Evolutionary conservation across 2,797 vertebrate species (phyloP), one percentile per base, ranked within the genome.

Genomic region (Chrosomus eos): DNA sequence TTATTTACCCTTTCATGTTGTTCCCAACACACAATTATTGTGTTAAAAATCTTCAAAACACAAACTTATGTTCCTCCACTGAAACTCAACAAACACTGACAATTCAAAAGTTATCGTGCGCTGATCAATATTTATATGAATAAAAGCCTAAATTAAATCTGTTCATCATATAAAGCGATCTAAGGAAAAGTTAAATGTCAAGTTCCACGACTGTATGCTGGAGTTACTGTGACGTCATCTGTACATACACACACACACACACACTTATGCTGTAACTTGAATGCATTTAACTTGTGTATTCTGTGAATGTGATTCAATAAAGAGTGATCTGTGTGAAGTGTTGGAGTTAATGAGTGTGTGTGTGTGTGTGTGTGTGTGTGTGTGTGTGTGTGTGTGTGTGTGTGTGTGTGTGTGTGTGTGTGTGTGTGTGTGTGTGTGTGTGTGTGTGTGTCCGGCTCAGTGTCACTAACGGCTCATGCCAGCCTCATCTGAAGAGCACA

Each of bases 401-500:
- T 36, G 36, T 36, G 36, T 36, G 36, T 36, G 36, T 36, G 36
- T 36, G 36, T 36, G 36, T 36, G 36, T 36, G 36, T 36, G 36
- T 36, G 36, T 36, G 36, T 38, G 36, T 38, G 36, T 38, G 7
- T 38, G 38, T 40, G 38, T 9, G 36, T 36, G 36, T 6, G 36
- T 9, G 38, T 40, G 38, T 40, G 38, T 40, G 43, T 45, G 13
- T 88, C 89, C 80, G 86, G 79, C 86, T 87, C 88, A 77, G 60
- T 89, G 90, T 90, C 78, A 66, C 89, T 91, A 92, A 92, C 88
- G 84, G 92, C 91, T 85, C 83, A 88, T 71, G 90, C 88, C 86
- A 89, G 88, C 93, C 89, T 91, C 90, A 90, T 91, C 91, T 84
- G 90, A 85, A 93, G 92, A 89, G 92, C 92, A 96, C 94, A 95